Evolutionary conservation across 2,797 vertebrate species (phyloP).

Genomic region (Bradypus variegatus): DNA sequence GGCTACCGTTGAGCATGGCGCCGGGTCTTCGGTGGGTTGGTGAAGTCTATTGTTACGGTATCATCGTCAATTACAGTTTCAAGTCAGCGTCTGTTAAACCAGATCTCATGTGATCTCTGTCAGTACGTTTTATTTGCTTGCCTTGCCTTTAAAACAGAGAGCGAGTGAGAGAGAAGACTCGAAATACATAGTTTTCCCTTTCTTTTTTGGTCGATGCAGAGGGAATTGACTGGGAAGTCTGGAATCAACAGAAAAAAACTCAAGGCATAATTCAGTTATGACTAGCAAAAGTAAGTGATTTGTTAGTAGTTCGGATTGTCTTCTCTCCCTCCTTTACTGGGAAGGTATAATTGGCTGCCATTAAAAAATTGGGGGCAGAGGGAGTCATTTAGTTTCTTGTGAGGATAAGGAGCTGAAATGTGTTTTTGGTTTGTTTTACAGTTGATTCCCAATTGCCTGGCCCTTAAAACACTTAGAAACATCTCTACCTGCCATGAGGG

Average conservation of each 20-base stretch:
- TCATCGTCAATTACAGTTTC: neutral
- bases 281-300: neutral
- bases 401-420: neutral
- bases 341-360: neutral
- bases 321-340: neutral
- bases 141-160: neutral
- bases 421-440: constrained; percentile 19
- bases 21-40: neutral
- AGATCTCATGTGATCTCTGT: neutral
- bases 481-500: neutral
- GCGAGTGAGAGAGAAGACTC: no score
- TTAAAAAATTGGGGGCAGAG: neutral
- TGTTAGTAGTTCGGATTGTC: neutral
- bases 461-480: constrained; percentile 14
- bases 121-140: neutral
- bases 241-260: neutral
- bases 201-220: neutral
- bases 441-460: neutral
- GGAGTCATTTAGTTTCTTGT: neutral
- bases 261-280: neutral
- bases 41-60: neutral
- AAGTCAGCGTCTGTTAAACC: neutral
- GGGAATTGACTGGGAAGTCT: neutral
- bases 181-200: neutral
- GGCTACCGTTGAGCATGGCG: neutral